Evolutionary conservation across 2,797 vertebrate species (phyloP).

Genomic region (Karalla daura): DNA sequence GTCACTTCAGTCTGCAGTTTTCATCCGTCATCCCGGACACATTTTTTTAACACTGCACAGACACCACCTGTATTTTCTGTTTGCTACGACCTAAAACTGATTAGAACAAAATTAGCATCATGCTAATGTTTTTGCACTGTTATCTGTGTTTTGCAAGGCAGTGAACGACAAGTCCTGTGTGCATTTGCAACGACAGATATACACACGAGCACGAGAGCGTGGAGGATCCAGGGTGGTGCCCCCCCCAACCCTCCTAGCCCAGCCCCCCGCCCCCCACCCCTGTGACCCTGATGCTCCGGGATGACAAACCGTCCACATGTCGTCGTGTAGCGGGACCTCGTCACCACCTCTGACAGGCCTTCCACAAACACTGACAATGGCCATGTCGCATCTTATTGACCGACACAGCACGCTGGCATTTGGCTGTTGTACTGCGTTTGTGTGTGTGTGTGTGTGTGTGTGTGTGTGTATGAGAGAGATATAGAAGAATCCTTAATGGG

Average conservation of each 20-base stretch:
- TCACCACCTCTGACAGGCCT: constrained; percentile 46
- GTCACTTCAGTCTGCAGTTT: no score
- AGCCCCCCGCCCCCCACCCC: no score
- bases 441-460: constrained; percentile 10
- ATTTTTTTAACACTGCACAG: no score
- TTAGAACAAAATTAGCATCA: no score
- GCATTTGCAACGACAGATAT: constrained; percentile 7
- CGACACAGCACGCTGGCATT: constrained; percentile 53
- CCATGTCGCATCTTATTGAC: constrained; percentile 70
- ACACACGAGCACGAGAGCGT: background rate
- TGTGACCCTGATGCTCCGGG: constrained; percentile 50
- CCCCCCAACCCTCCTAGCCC: no score
- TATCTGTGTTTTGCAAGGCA: no score
- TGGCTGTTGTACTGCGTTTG: constrained; percentile 28
- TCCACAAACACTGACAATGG: constrained; percentile 44
- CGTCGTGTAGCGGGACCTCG: constrained; percentile 51
- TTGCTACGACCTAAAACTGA: no score
- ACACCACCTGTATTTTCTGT: no score
- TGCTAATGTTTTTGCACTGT: no score
- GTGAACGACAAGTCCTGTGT: no score
- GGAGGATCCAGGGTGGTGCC: constrained; percentile 5
- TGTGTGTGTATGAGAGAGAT: background rate
- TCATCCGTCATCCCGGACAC: no score
- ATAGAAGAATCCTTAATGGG: constrained; percentile 12
- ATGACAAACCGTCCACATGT: constrained; percentile 53